These are phyloP conservation scores for Nomada goodeniana DNA, from an alignment of 2,888 invertebrate species.

Conservation along the genomic window DNA sequence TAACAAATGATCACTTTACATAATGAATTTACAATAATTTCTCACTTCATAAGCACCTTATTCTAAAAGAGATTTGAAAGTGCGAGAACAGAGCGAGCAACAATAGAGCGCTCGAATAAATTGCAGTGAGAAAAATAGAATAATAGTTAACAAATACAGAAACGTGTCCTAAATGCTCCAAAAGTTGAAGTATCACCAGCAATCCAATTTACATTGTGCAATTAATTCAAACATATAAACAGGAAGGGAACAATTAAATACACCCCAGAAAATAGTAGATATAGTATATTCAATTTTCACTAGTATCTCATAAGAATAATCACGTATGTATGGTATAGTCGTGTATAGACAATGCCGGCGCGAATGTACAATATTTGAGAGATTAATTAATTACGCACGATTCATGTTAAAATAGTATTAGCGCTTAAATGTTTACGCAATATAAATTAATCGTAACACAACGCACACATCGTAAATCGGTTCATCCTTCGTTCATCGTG, in stretches of 20 bases:
- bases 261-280: conserved; percentile 70
- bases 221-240: neutral
- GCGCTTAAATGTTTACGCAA: conserved; percentile 53
- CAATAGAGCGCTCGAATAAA: too few relatives aligned
- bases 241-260: conserved; percentile 13
- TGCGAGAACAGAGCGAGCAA: too few relatives aligned
- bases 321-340: conserved; percentile 66
- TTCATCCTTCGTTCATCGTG: conserved; percentile 60
- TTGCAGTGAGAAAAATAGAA: too few relatives aligned
- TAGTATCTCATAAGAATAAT: conserved; percentile 72
- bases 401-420: conserved; percentile 71
- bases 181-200: neutral
- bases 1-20: too few relatives aligned
- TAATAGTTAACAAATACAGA: too few relatives aligned
- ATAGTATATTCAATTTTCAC: conserved; percentile 77
- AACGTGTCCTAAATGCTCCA: neutral
- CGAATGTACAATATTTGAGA: conserved; percentile 80
- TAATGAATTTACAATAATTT: too few relatives aligned
- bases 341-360: conserved; percentile 73
- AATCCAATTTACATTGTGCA: neutral
- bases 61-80: too few relatives aligned
- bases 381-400: conserved; percentile 70
- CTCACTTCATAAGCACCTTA: too few relatives aligned
- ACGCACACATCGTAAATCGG: conserved; percentile 43
- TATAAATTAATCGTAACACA: conserved; percentile 30